Base-by-base conservation (phyloP, 2,113 vertebrate species). In the Oxyruncus cristatus region DNA sequence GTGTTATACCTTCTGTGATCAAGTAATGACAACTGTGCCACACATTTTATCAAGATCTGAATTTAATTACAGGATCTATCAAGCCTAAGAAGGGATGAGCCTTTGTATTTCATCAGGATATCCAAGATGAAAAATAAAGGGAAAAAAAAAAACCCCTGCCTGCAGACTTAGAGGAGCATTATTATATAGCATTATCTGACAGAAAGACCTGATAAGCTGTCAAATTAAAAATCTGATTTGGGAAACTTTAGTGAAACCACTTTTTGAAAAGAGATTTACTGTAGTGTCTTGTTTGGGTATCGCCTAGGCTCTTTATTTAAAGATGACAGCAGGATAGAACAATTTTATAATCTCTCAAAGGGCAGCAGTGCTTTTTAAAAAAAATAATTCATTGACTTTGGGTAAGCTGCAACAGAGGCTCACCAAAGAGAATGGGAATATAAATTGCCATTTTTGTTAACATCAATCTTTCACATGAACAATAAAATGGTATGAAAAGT, bases 41-140 rank as follows among this genome's bases (percentile, higher is more conserved):
- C 89, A 84, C 52, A 46, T 76, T 93, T 96, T 93, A 91, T 96
- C 86, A 86, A 85, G 42, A 90, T 77, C 78, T 93, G 56, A 94
- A 97, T 93, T 96, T 97, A 97, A 96, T 97, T 95, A 94, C 85
- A 96, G 83, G 96, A 84, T 90, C 95, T 93, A 95, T 92, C 71
- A 42, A 62, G 92, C n/a, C 76, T 70, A 92, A 92, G 46, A 95
- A 92, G 76, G 16, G 41, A 93, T 85, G 78, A 83, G 92, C 52
- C 92, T 97, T 95, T 93, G 74, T 92, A 91, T 91, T 94, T 95
- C 79, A 92, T 28, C 22, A 47, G 49, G 82, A 86, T 95, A 96
- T 77, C 76, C 75, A 85, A 94, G 92, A 96, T 65, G 30, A 96
- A 94, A 92, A 96, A 88, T 23, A 47, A 84, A 83, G 30, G 50